Evolutionary conservation across 2,888 invertebrate species (phyloP).

Genomic region (Catocala fraxini): DNA sequence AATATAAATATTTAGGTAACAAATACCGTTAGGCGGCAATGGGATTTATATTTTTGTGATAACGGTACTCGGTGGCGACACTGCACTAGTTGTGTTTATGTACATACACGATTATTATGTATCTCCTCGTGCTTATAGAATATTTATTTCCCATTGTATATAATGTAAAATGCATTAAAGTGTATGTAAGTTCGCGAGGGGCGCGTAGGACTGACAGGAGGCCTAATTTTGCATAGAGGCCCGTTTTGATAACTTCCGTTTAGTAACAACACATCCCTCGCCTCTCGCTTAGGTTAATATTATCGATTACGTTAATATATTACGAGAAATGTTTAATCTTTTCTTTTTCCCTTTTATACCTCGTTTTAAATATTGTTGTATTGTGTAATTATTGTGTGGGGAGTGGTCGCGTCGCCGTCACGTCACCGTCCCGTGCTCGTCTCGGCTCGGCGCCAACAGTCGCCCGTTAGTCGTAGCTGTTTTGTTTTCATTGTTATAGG

Average conservation of each 20-base stretch:
- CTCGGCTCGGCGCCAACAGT: constrained; percentile 46
- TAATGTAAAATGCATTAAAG: constrained; percentile 76
- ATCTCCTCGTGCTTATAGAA: constrained; percentile 74
- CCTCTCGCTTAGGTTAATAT: constrained; percentile 66
- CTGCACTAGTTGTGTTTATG: constrained; percentile 66
- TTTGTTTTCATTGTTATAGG: constrained; percentile 85
- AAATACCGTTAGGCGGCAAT: constrained; percentile 60
- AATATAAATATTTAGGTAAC: constrained; percentile 64
- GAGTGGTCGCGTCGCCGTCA: constrained; percentile 63
- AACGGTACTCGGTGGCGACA: constrained; percentile 54
- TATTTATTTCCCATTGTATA: constrained; percentile 87
- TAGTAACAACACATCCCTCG: constrained; percentile 33
- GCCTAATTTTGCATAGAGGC: constrained; percentile 58
- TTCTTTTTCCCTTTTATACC: constrained; percentile 75
- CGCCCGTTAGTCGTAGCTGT: constrained; percentile 69
- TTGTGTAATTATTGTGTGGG: constrained; percentile 60
- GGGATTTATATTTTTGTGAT: constrained; percentile 76
- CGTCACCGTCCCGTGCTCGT: constrained; percentile 38
- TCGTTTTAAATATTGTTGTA: constrained; percentile 77
- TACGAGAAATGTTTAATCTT: constrained; percentile 74
- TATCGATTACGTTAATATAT: constrained; percentile 71
- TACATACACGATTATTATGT: constrained; percentile 80
- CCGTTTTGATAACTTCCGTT: constrained; percentile 40
- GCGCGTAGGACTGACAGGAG: constrained; percentile 52
- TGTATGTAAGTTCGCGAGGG: constrained; percentile 55